Conservation (phyloP, 2,888 invertebrate genomes). For the Clostera curtula region DNA sequence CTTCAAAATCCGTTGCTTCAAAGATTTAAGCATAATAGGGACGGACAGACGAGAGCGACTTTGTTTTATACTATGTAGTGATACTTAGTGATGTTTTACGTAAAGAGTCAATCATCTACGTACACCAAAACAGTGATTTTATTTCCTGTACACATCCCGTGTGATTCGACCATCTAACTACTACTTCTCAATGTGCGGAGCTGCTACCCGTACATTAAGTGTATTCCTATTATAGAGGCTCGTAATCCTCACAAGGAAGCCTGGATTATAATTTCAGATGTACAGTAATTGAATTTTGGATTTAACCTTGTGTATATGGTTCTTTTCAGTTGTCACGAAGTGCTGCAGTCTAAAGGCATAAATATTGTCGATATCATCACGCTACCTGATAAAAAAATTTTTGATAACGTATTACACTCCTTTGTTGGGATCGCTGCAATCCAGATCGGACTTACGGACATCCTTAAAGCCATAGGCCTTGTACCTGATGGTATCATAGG, state of each 20-base stretch:
- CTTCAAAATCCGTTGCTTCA: too few species aligned
- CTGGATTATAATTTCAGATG: neutral
- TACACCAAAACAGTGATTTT: too few species aligned
- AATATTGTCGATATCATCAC: conserved; percentile 79
- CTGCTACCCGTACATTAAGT: too few species aligned
- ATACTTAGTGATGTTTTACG: too few species aligned
- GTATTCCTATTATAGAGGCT: too few species aligned
- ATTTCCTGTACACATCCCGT: too few species aligned
- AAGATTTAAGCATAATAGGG: too few species aligned
- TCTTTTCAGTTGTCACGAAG: conserved; percentile 59
- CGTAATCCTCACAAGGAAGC: neutral
- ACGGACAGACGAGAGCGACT: too few species aligned
- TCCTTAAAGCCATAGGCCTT: conserved; percentile 72
- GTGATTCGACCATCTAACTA: too few species aligned
- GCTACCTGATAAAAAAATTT: conserved; percentile 67
- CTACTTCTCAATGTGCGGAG: too few species aligned
- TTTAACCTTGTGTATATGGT: neutral
- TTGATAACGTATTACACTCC: conserved; percentile 65
- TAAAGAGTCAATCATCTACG: too few species aligned
- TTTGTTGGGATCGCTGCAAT: conserved; percentile 85
- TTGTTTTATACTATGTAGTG: too few species aligned
- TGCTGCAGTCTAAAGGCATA: conserved; percentile 75
- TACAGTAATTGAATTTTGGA: conserved; percentile 6
- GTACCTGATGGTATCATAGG: conserved; percentile 85
- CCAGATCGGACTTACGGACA: conserved; percentile 73